Evolutionary conservation across 1,140 invertebrate genomes (phyloP).

Genomic region (Tetramorium simillimum): DNA sequence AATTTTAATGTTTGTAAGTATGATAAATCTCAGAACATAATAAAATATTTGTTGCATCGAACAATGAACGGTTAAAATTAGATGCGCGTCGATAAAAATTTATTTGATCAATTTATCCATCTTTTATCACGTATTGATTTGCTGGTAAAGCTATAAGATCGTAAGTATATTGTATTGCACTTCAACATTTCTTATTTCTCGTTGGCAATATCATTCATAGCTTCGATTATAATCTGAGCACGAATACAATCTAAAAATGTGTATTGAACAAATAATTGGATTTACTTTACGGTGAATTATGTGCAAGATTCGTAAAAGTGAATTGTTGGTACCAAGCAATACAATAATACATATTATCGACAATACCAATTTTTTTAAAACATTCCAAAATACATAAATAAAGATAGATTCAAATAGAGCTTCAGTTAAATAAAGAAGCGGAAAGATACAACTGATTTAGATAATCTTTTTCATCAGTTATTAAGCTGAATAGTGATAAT

Average conservation of each 20-base stretch:
- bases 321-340: neutral
- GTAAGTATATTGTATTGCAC: neutral
- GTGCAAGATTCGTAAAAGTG: neutral
- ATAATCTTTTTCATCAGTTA: neutral
- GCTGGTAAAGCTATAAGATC: neutral
- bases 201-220: neutral
- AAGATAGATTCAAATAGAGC: neutral
- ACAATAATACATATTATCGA: neutral
- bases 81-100: slow-evolving; percentile 3
- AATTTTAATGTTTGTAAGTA: slow-evolving; percentile 34
- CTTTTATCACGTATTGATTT: neutral
- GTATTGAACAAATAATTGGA: neutral
- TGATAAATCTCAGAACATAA: neutral
- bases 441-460: neutral
- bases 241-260: neutral
- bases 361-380: neutral
- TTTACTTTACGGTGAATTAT: slow-evolving; percentile 2
- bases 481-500: neutral
- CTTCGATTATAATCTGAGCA: slow-evolving; percentile 7
- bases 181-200: slow-evolving; percentile 9
- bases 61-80: slow-evolving; percentile 25
- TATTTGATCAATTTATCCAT: slow-evolving; percentile 1
- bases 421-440: neutral
- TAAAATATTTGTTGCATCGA: slow-evolving; percentile 29
- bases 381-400: neutral